These are phyloP conservation scores for Serrognathus titanus DNA, from an alignment of 2,888 invertebrate species.

Conservation along the genomic window DNA sequence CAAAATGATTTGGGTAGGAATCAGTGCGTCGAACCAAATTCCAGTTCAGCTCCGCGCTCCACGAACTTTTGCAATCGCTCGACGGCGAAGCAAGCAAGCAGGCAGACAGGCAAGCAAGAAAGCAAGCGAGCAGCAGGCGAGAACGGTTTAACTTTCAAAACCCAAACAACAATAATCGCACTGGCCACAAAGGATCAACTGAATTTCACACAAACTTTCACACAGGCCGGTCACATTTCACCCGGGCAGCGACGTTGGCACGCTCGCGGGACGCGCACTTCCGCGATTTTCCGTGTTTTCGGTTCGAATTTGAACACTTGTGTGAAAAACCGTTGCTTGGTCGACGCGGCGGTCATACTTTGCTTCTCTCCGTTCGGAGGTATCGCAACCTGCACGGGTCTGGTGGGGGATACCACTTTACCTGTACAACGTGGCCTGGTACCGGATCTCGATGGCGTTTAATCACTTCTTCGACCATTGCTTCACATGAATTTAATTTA, in stretches of 20 bases:
- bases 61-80: conserved; percentile 6
- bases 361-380: conserved; percentile 24
- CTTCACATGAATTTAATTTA: background rate
- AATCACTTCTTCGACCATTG: conserved; percentile 8
- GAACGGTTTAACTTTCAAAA: conserved; percentile 12
- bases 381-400: conserved; percentile 27
- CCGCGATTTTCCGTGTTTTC: conserved; percentile 20
- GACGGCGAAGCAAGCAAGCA: conserved; percentile 3
- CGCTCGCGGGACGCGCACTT: conserved; percentile 14
- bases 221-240: conserved; percentile 19
- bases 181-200: conserved; percentile 10
- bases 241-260: conserved; percentile 8
- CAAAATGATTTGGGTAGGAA: background rate
- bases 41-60: background rate
- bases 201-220: conserved; percentile 3
- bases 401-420: conserved; percentile 25
- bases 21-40: background rate
- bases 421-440: conserved; percentile 28
- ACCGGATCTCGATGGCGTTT: conserved; percentile 21
- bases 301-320: conserved; percentile 26
- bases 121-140: conserved; percentile 2
- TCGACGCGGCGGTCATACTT: conserved; percentile 30
- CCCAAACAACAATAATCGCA: conserved; percentile 9
- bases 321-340: conserved; percentile 28
- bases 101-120: conserved; percentile 2